Conservation (phyloP, 2,888 invertebrate species). For the Drosophila anceps region DNA sequence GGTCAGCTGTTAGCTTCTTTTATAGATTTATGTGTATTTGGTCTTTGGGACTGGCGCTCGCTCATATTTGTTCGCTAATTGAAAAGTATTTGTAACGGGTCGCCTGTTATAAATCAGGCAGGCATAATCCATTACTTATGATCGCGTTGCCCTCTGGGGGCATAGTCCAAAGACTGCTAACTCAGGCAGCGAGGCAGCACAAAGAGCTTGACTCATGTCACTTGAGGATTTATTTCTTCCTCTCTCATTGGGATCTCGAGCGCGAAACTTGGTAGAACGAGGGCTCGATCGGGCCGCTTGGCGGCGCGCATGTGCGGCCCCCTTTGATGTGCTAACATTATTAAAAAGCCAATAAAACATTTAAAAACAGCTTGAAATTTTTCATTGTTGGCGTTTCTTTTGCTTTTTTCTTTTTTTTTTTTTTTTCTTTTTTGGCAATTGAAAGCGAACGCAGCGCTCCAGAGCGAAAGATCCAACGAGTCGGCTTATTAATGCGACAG, state of each 20-base stretch:
- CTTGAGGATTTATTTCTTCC: constrained; percentile 80
- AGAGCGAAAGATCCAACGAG: constrained; percentile 33
- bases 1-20: background rate
- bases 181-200: constrained; percentile 46
- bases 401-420: background rate
- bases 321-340: constrained; percentile 80
- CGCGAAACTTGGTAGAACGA: constrained; percentile 76
- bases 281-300: constrained; percentile 16
- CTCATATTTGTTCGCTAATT: constrained; percentile 63
- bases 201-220: constrained; percentile 79
- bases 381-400: constrained; percentile 70
- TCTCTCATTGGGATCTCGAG: constrained; percentile 66
- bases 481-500: constrained; percentile 79
- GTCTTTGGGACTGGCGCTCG: constrained; percentile 55
- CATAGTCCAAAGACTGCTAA: constrained; percentile 32
- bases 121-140: constrained; percentile 71
- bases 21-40: background rate
- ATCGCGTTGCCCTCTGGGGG: constrained; percentile 14
- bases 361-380: constrained; percentile 82
- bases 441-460: constrained; percentile 37
- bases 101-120: constrained; percentile 67
- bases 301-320: constrained; percentile 68
- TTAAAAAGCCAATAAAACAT: constrained; percentile 81
- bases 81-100: constrained; percentile 68
- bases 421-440: constrained; percentile 69